These are phyloP conservation scores for Pseudomyrmex cubaensis DNA, from an alignment of 1,140 invertebrate genomes.

Conservation along the genomic window DNA sequence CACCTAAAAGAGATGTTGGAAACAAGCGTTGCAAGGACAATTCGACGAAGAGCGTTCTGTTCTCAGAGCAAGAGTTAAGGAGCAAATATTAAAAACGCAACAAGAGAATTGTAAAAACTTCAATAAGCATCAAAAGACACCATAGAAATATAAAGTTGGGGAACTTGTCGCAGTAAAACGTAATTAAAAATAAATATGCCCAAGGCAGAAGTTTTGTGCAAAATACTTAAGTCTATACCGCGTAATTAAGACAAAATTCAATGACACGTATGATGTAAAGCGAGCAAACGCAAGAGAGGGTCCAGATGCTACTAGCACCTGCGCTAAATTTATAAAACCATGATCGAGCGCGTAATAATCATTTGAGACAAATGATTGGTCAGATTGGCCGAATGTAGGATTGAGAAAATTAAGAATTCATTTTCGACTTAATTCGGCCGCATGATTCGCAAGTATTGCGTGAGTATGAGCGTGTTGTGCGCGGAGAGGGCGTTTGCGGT, in stretches of 20 bases:
- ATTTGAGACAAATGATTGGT: too few relatives aligned
- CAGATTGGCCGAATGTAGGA: too few relatives aligned
- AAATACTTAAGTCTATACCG: slow-evolving; percentile 34
- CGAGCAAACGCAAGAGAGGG: background rate
- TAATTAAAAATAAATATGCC: slow-evolving; percentile 49
- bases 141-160: slow-evolving; percentile 50
- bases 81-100: slow-evolving; percentile 12
- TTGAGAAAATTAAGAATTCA: too few relatives aligned
- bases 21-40: slow-evolving; percentile 12
- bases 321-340: background rate
- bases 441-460: too few relatives aligned
- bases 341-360: background rate
- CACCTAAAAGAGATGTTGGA: slow-evolving; percentile 60
- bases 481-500: too few relatives aligned
- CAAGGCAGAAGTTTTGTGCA: slow-evolving; percentile 4
- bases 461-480: too few relatives aligned
- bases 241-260: background rate
- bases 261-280: slow-evolving; percentile 32
- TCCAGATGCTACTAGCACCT: slow-evolving; percentile 52
- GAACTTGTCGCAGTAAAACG: slow-evolving; percentile 68
- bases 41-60: background rate
- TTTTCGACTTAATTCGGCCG: too few relatives aligned
- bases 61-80: background rate
- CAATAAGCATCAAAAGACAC: slow-evolving; percentile 59
- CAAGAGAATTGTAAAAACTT: slow-evolving; percentile 74